Base-by-base conservation (phyloP, 2,113 vertebrate species). In the Ctenodactylus gundi region DNA sequence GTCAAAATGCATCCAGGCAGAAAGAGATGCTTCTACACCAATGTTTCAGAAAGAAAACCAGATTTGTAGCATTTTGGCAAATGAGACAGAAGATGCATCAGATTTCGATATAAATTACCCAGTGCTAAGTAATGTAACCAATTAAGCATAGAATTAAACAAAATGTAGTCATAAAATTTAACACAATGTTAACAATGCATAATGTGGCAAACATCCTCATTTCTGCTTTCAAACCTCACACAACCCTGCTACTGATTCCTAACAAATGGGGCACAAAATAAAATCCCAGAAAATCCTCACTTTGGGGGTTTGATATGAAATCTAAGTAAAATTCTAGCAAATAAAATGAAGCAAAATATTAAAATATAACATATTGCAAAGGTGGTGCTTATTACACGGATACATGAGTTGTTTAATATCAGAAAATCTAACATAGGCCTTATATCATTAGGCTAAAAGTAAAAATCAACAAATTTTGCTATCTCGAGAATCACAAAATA, bases 351-450 rank as follows among this genome's bases (percentile, higher is more conserved):
- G 29, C 17, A 64, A 78, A 62, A 55, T 78, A 78, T 72, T 86
- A 86, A 94, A 96, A 94, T n/a, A 92, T 92, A 85, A 95, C 83
- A 34, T 5, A 81, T 39, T 86, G 25, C 3, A 90, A 92, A 91
- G 86, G 41, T 41, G 34, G 12, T 53, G 5, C 46, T 86, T 92
- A 67, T 49, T 67, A 55, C 4, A 82, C 73, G 31, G 88, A 82
- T 58, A 0, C 0, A 44, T 60, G 0, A 3, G 4, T 49, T 68
- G 15, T 49, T 88, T 65, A 78, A 67, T 68, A 58, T 77, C 92
- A 91, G 73, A 67, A 89, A 91, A 75, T 68, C 83, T 76, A 94
- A 62, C 46, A 18, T 23, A 78, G 9, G 3, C 10, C 81, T 95
- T 76, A 67, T 11, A 53, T 90, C 64, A 85, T 76, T 72, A 89